Conservation (phyloP, 2,888 invertebrate genomes). For the Heliothis peltigera region DNA sequence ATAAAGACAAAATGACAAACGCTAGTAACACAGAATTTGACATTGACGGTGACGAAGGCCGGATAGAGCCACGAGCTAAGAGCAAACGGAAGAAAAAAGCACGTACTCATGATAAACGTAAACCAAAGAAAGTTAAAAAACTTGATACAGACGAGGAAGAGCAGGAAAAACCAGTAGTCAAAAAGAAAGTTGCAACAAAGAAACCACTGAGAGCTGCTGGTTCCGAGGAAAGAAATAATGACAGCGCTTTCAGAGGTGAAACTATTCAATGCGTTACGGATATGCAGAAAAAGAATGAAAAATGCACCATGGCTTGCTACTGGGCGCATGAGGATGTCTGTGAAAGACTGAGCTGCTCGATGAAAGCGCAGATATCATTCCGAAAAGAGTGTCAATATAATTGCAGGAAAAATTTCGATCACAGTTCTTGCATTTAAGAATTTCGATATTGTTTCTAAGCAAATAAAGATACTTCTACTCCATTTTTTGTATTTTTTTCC, state of each 20-base stretch:
- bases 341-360: not conserved
- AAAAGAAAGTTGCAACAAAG: not conserved
- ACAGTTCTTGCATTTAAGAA: not conserved
- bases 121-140: not conserved
- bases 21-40: not conserved
- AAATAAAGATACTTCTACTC: not conserved
- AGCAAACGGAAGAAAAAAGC: not conserved
- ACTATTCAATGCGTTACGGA: not conserved
- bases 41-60: not conserved
- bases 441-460: not conserved
- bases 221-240: not conserved
- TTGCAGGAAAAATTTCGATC: not conserved
- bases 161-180: constrained; percentile 1
- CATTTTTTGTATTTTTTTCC: not conserved
- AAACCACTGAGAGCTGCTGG: not conserved
- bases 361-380: not conserved
- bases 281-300: not conserved
- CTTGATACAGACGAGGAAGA: not conserved
- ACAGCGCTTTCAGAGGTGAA: not conserved
- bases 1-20: not conserved
- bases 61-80: not conserved
- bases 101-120: not conserved
- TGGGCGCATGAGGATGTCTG: not conserved
- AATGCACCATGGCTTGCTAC: not conserved
- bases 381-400: not conserved